A percentile compares a stretch with the other conserved stretches of the same genome.
Conservation (phyloP, 2,888 invertebrate species). For the Globia sparganii region DNA sequence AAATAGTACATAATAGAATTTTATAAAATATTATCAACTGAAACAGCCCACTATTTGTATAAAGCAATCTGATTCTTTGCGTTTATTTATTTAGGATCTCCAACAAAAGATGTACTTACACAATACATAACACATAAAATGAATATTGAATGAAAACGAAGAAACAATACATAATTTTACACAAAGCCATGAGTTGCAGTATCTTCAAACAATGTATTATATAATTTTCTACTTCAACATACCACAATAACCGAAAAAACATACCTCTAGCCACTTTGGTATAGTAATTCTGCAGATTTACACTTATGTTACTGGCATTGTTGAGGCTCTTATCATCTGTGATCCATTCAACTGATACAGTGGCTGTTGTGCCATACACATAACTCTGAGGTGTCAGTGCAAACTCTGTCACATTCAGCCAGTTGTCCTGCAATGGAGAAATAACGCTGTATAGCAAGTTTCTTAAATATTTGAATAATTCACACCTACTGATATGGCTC, state of each 20-base stretch:
- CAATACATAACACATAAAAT: too few species aligned
- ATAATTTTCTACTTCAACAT: background rate
- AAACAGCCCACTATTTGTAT: background rate
- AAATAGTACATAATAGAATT: background rate
- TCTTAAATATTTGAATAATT: background rate
- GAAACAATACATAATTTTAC: background rate
- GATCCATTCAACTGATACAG: slow-evolving; percentile 87
- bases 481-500: background rate
- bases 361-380: slow-evolving; percentile 81
- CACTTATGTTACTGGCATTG: slow-evolving; percentile 81
- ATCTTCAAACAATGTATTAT: background rate
- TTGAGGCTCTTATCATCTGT: slow-evolving; percentile 86
- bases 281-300: slow-evolving; percentile 86
- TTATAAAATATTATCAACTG: background rate
- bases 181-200: background rate
- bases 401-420: slow-evolving; percentile 82
- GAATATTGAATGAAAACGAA: background rate
- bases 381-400: slow-evolving; percentile 83
- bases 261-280: slow-evolving; percentile 88
- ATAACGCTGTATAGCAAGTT: background rate
- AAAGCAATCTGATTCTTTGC: background rate
- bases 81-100: too few species aligned
- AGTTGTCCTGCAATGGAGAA: slow-evolving; percentile 78
- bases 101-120: too few species aligned
- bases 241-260: slow-evolving; percentile 25